phyloP scores from a whole-genome alignment of 2,113 vertebrate genomes.

The Osmerus mordax region DNA sequence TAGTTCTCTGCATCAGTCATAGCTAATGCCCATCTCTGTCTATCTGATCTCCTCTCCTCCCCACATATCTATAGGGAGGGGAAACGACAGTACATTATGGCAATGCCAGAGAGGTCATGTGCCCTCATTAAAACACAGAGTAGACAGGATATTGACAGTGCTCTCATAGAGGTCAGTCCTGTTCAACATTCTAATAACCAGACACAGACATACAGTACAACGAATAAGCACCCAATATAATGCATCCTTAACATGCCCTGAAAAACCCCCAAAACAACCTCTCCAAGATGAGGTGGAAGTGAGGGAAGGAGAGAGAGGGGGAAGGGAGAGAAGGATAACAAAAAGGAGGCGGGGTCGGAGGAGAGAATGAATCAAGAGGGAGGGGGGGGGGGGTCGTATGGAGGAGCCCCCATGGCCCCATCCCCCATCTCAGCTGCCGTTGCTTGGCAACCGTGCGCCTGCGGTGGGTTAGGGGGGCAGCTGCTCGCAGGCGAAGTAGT shows the following conservation, averaged over 20 bases:
- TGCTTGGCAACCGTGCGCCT: neutral
- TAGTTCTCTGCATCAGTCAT: no score
- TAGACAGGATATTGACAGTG: neutral
- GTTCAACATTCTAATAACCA: neutral
- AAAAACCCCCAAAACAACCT: no score
- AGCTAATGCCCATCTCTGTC: no score
- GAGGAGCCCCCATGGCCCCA: neutral
- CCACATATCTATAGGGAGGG: neutral
- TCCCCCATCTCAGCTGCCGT: neutral
- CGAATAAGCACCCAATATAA: neutral
- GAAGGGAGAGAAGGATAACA: no score
- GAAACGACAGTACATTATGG: neutral
- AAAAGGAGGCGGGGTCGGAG: no score
- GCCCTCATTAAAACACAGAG: neutral
- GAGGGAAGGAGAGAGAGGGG: no score
- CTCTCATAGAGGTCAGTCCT: neutral
- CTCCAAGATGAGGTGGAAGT: no score
- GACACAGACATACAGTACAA: neutral
- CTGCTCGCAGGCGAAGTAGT: conserved; percentile 93
- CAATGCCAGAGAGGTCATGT: neutral
- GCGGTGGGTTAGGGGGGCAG: conserved; percentile 6
- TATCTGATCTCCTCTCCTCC: no score
- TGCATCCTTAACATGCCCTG: no score
- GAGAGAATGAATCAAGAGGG: no score
- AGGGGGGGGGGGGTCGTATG: no score